Percentiles rank a stretch among this genome's conserved stretches.
phyloP scores from a whole-genome alignment of 2,888 invertebrate genomes.

The Temnothorax rugatulus region DNA sequence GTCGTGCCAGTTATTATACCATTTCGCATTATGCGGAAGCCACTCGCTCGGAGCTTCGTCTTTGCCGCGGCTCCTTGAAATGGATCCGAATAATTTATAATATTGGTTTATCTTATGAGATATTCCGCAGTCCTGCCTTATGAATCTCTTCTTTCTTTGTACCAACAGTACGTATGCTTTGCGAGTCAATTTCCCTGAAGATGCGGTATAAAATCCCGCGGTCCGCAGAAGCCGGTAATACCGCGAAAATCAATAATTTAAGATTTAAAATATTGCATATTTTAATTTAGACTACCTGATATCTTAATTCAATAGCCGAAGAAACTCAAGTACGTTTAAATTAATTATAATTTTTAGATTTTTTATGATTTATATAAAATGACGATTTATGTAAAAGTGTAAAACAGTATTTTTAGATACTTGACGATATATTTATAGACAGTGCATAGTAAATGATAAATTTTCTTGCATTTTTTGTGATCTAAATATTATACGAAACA shows the following conservation, averaged over 20 bases:
- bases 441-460: not conserved
- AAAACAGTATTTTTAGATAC: not conserved
- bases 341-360: not conserved
- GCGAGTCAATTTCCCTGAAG: constrained; percentile 45
- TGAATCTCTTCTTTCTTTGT: constrained; percentile 55
- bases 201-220: constrained; percentile 20
- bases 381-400: not conserved
- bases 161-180: constrained; percentile 40
- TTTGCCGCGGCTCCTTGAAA: constrained; percentile 59
- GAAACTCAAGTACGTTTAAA: not conserved
- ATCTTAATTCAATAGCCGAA: not conserved
- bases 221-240: not conserved
- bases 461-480: not conserved
- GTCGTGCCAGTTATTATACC: constrained; percentile 67
- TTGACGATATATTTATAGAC: not conserved
- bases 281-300: not conserved
- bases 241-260: constrained; percentile 39
- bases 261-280: not conserved
- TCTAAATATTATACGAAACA: not conserved
- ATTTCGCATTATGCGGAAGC: constrained; percentile 64
- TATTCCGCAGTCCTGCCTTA: constrained; percentile 57
- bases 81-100: constrained; percentile 73
- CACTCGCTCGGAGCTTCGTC: constrained; percentile 39
- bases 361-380: not conserved
- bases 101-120: constrained; percentile 70